A percentile compares a stretch with the other conserved stretches of the same genome.
Conservation (phyloP, 2,888 invertebrate species). For the Cheiracanthium punctorium region DNA sequence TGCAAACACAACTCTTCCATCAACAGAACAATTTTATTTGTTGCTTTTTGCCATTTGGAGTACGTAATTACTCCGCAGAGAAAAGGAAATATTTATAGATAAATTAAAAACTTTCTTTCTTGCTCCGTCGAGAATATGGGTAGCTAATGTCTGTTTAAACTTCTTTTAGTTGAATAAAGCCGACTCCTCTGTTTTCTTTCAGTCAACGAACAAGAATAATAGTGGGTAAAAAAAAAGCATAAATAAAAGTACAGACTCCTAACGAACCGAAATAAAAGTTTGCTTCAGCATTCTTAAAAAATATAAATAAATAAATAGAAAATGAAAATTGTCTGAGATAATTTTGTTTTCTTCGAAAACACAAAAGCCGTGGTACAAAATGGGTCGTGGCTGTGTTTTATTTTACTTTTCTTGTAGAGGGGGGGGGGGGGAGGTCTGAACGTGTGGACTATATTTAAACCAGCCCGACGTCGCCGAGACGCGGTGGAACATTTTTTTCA, state of each 20-base stretch:
- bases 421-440: too few species aligned
- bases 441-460: conserved; percentile 48
- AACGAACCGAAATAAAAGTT: conserved; percentile 20
- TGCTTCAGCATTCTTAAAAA: conserved; percentile 26
- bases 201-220: not conserved
- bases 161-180: not conserved
- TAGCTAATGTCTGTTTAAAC: not conserved
- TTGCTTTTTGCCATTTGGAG: not conserved
- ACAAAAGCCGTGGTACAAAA: conserved; percentile 42
- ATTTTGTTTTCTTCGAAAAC: conserved; percentile 35
- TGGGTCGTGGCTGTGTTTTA: conserved; percentile 31
- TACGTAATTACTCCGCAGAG: not conserved
- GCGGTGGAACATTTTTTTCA: not conserved
- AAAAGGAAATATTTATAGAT: not conserved
- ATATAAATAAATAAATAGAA: not conserved
- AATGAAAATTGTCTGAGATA: conserved; percentile 12
- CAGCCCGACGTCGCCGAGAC: conserved; percentile 25
- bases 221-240: not conserved
- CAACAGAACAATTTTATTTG: not conserved
- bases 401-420: not conserved
- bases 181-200: not conserved
- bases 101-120: too few species aligned
- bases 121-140: not conserved
- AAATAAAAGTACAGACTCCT: not conserved
- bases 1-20: not conserved